phyloP scores from a whole-genome alignment of 2,888 invertebrate genomes.

The Trissolcus brochymenae region DNA sequence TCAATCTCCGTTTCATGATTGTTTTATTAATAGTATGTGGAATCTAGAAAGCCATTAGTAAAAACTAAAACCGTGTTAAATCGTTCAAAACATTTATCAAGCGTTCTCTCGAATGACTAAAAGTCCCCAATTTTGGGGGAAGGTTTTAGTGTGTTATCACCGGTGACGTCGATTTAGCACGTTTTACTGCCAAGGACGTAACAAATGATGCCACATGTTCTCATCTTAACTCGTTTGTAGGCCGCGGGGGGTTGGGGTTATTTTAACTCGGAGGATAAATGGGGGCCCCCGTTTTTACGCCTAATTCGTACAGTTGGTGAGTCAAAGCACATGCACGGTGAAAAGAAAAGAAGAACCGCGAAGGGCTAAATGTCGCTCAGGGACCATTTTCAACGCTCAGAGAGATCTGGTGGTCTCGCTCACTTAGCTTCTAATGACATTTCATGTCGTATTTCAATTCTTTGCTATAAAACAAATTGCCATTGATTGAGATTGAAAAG shows the following conservation, averaged over 20 bases:
- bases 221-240: slow-evolving; percentile 69
- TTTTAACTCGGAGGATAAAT: slow-evolving; percentile 62
- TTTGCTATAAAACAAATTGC: slow-evolving; percentile 34
- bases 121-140: slow-evolving; percentile 56
- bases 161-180: slow-evolving; percentile 66
- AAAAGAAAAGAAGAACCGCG: slow-evolving; percentile 61
- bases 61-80: slow-evolving; percentile 21
- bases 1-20: too few species aligned
- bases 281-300: slow-evolving; percentile 55
- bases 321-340: slow-evolving; percentile 45
- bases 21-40: not conserved
- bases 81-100: slow-evolving; percentile 29
- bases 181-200: slow-evolving; percentile 62
- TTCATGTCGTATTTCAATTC: slow-evolving; percentile 63
- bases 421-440: slow-evolving; percentile 70
- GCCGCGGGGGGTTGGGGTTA: slow-evolving; percentile 58
- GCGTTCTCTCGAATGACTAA: slow-evolving; percentile 57
- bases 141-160: slow-evolving; percentile 33
- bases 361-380: slow-evolving; percentile 71
- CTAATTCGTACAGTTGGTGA: slow-evolving; percentile 69
- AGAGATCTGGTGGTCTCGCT: slow-evolving; percentile 69
- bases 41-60: not conserved
- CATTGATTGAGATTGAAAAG: slow-evolving; percentile 16
- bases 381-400: slow-evolving; percentile 71
- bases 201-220: slow-evolving; percentile 77